Percentiles rank a stretch among this genome's conserved stretches.
Evolutionary conservation across 2,888 invertebrate species (phyloP).

Genomic region (Ditula angustiorana): DNA sequence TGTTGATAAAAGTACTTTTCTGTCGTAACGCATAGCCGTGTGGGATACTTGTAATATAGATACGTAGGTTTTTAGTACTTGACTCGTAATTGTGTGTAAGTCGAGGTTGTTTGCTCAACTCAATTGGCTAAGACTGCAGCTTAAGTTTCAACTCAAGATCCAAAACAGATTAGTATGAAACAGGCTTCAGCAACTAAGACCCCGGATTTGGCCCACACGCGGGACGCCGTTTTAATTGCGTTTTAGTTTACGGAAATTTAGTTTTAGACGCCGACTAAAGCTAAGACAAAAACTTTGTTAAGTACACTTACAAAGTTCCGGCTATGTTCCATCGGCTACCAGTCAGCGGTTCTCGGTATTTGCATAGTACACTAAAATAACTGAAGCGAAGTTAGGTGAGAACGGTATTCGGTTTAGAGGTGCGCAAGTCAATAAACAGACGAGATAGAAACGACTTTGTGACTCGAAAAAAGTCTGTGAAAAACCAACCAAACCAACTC

Average conservation of each 20-base stretch:
- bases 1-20: too few species aligned
- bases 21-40: too few species aligned
- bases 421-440: background rate
- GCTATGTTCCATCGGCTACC: background rate
- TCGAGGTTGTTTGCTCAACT: background rate
- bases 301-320: background rate
- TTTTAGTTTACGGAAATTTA: slow-evolving; percentile 51
- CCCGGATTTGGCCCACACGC: slow-evolving; percentile 70
- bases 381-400: background rate
- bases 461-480: too few species aligned
- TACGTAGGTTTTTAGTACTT: too few species aligned
- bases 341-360: background rate
- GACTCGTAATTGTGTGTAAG: too few species aligned
- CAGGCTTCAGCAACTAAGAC: slow-evolving; percentile 53
- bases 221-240: slow-evolving; percentile 78
- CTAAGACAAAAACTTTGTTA: slow-evolving; percentile 5
- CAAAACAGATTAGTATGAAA: slow-evolving; percentile 62
- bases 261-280: slow-evolving; percentile 1
- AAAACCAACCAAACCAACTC: too few species aligned
- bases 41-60: too few species aligned
- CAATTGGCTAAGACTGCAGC: background rate
- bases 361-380: background rate
- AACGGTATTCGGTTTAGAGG: background rate
- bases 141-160: slow-evolving; percentile 10
- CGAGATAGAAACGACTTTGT: too few species aligned